phyloP scores from a whole-genome alignment of 2,888 invertebrate genomes.

The Drosophila mettleri region DNA sequence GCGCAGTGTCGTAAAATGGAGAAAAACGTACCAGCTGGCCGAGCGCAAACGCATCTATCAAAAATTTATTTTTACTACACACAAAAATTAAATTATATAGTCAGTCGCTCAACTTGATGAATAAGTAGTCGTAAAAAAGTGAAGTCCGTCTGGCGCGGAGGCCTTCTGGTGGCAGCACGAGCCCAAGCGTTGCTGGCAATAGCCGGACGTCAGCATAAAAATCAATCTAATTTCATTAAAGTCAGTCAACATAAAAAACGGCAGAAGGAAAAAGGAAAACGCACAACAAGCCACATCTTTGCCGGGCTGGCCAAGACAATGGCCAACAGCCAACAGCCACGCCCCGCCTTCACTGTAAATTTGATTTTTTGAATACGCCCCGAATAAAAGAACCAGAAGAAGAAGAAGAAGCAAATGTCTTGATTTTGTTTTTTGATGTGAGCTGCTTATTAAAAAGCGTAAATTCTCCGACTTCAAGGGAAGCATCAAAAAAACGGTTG shows the following conservation, averaged over 20 bases:
- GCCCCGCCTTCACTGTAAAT: constrained; percentile 29
- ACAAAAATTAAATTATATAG: constrained; percentile 78
- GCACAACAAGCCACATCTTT: background rate
- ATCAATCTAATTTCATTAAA: constrained; percentile 78
- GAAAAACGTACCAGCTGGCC: constrained; percentile 37
- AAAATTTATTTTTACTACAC: constrained; percentile 76
- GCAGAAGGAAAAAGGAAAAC: constrained; percentile 3
- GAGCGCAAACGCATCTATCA: constrained; percentile 64
- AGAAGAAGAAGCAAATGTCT: background rate
- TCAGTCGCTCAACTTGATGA: constrained; percentile 76
- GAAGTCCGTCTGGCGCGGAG: constrained; percentile 37
- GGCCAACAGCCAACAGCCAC: too few species aligned
- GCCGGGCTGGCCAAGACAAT: constrained; percentile 11
- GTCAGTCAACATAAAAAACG: constrained; percentile 62
- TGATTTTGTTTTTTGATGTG: constrained; percentile 27
- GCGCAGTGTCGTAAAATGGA: constrained; percentile 47
- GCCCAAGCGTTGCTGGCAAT: constrained; percentile 1
- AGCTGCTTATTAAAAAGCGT: constrained; percentile 43
- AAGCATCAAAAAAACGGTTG: background rate
- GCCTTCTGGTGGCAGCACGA: too few species aligned
- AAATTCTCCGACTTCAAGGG: background rate
- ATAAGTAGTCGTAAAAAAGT: constrained; percentile 73
- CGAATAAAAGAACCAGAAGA: constrained; percentile 27
- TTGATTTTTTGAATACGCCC: constrained; percentile 56
- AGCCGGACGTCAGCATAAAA: constrained; percentile 69